Evolutionary conservation across 1,140 invertebrate genomes (phyloP).

Genomic region (Capitella teleta): DNA sequence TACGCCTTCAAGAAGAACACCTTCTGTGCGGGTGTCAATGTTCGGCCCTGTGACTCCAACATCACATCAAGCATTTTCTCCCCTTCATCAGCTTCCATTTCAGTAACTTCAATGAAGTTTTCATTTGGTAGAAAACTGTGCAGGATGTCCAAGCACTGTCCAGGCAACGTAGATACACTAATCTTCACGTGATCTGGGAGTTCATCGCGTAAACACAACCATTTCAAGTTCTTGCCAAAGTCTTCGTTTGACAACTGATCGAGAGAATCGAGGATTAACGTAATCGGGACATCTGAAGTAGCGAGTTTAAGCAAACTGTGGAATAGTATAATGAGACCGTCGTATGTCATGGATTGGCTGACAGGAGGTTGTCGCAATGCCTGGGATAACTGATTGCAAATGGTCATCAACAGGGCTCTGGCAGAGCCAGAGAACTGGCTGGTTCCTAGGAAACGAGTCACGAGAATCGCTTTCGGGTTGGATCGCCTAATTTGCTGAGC

Average conservation of each 20-base stretch:
- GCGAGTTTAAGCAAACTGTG: constrained; percentile 22
- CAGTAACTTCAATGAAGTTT: not conserved
- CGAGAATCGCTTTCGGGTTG: constrained; percentile 51
- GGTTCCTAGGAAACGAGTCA: constrained; percentile 48
- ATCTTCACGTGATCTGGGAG: constrained; percentile 44
- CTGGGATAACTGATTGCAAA: constrained; percentile 51
- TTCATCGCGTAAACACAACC: constrained; percentile 24
- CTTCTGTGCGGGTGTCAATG: constrained; percentile 20
- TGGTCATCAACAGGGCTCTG: constrained; percentile 53
- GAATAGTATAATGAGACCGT: constrained; percentile 1
- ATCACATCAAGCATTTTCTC: not conserved
- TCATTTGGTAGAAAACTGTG: constrained; percentile 17
- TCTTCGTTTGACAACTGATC: constrained; percentile 24
- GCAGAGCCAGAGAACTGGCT: constrained; percentile 54
- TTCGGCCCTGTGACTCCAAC: constrained; percentile 5
- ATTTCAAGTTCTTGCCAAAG: constrained; percentile 27
- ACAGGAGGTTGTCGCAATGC: not conserved
- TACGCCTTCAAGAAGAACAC: constrained; percentile 22
- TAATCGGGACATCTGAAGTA: constrained; percentile 7
- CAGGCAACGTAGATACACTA: constrained; percentile 9
- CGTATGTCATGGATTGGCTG: constrained; percentile 25
- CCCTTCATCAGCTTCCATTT: not conserved
- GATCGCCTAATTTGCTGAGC: constrained; percentile 51
- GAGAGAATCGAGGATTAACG: constrained; percentile 24
- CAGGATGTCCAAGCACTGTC: constrained; percentile 17